phyloP scores from a whole-genome alignment of 2,113 vertebrate genomes.

The Aplodontia rufa region DNA sequence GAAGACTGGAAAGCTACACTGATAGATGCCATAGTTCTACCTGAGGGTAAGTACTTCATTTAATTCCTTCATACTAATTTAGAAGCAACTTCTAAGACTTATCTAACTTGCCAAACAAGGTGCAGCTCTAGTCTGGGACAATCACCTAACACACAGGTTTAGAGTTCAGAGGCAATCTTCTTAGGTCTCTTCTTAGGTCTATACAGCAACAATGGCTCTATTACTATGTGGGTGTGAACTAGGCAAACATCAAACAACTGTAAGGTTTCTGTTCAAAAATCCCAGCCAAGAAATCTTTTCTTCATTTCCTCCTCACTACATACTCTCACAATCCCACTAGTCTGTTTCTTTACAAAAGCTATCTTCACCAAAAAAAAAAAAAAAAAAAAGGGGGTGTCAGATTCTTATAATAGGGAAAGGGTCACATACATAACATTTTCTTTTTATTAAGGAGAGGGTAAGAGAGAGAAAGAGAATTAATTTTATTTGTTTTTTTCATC shows the following conservation, averaged over 20 bases:
- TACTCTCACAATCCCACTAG: neutral
- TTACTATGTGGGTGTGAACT: neutral
- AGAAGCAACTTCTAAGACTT: conserved; percentile 18
- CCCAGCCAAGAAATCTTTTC: neutral
- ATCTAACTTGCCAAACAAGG: neutral
- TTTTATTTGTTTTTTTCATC: too few species aligned
- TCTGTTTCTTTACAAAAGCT: conserved; percentile 5
- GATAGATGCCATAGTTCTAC: neutral
- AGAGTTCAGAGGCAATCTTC: neutral
- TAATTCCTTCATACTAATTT: neutral
- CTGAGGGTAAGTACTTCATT: neutral
- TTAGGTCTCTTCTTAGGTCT: neutral
- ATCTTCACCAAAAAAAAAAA: too few species aligned
- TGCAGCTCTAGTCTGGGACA: neutral
- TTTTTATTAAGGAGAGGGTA: too few species aligned
- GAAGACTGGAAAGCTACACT: neutral
- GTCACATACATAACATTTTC: neutral
- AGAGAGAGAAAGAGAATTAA: too few species aligned
- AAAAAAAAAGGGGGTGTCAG: too few species aligned
- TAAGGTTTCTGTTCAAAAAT: conserved; percentile 32
- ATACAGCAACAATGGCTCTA: neutral
- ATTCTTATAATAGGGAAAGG: neutral
- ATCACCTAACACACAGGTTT: neutral
- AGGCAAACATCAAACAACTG: neutral
- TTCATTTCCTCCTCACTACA: neutral